Base-by-base conservation (phyloP, 2,888 invertebrate species). In the Embidobia sp. region DNA sequence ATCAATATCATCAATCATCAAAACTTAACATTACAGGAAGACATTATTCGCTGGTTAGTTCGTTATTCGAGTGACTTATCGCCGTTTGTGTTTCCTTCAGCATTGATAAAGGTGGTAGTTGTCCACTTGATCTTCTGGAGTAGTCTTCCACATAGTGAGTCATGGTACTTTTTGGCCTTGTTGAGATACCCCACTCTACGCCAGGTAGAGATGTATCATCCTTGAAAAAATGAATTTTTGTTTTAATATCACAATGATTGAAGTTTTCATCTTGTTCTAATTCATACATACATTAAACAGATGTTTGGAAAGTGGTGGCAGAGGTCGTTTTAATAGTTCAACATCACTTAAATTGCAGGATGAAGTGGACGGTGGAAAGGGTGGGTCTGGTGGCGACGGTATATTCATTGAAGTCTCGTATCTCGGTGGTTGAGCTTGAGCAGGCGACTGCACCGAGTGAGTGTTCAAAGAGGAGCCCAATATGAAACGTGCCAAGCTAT, bases 401-500 rank as follows among this genome's bases (percentile, higher is more conserved):
- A 85, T 64, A 7, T 81, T 80, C 48, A 83, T 80, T 42, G 78
- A 76, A 19, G 86, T 79, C 53, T 88, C 86, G 83, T 88, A 88
- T 63, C 86, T 78, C n/a, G 88, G 86, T 1, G 87, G 85, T 11
- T 84, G 83, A 16, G 80, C 77, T 11, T 83, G 83, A 16, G 80
- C 78, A 27, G 81, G 77, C 35, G 33, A 40, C 44, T 85, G 84
- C 10, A 78, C 72, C 5, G 57, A 57, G 13, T 84, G 85, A 66
- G 81, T 76, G 18, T 80, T 77, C 13, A 82, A 73, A 10, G 84
- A 81, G 8, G 86, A 85, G 15, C 89, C 88, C 16, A 93, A 88
- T 46, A 93, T 91, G 87, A 93, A 93, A 80, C 92, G 91, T 80
- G 92, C 92, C 90, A 93, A 91, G 81, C 92, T 92, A 80, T 93